Base-by-base conservation (phyloP, 2,888 invertebrate species). In the Andrena bucephala region DNA sequence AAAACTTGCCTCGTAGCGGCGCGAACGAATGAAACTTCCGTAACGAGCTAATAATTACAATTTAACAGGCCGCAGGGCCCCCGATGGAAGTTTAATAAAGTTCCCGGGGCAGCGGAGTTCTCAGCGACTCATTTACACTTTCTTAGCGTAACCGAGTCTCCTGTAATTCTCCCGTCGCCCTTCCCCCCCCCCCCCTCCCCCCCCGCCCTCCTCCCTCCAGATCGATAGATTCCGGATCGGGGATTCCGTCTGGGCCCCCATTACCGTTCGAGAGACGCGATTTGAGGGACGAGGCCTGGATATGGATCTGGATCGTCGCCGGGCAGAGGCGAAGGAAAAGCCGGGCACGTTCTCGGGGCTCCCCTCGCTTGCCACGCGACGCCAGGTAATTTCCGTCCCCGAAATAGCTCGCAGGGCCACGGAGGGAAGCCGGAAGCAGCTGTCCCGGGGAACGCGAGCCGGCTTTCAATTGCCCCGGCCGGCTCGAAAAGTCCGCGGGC, bases 331-430 rank as follows among this genome's bases (percentile, higher is more conserved):
- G 42, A 50, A 71, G 27, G 48, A 52, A 42, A 52, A 60, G 20
- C 24, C 2, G 63, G 63, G 33, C 50, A 69, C 48, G 80, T 74
- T 74, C 63, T 27, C 74, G 52, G 62, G 6, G 54, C 70, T 74
- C 70, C 24, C 54, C 54, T 50, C 16, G 50, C 24, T 36, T 36
- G 54, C 57, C 81, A 60, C 77, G 81, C 70, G 73, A 73, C 60
- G 60, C 70, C 69, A 73, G 76, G 76, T 81, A 81, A 83, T 81
- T 83, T 83, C 76, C 81, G 72, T 62, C 69, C 50, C 59, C 60
- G 79, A 63, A 79, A 60, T 79, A 73, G 81, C 57, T 57, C 7
- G 42, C 13, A 16, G 16, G 20, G 52, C 27, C 24, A 4, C 57
- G 57, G 27, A 27, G 57, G 57, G 27, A 16, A 60, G 66, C 73